Base-by-base conservation (phyloP, 1,140 invertebrate species). In the Prorops nasuta region DNA sequence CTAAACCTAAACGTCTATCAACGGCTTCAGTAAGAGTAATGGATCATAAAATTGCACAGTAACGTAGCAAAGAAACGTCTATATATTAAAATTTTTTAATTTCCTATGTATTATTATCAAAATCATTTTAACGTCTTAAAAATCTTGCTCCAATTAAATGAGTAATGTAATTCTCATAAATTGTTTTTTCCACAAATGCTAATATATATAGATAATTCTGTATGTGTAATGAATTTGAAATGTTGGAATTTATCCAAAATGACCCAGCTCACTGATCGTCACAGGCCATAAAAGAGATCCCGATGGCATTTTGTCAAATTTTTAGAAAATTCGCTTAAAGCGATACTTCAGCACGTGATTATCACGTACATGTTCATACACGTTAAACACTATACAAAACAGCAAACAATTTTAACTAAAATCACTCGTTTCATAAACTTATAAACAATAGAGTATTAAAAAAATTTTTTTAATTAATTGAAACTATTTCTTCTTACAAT, bases 291-390 rank as follows among this genome's bases (percentile, higher is more conserved):
- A 69, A 72, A 63, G 67, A 56, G 35, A 56, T 47, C 54, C 49
- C 32, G 52, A 61, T 72, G 71, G 72, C 75, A 74, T 41, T 12
- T 37, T 65, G 67, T 66, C 73, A 75, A 72, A 58, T 58, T 53
- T 46, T 40, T 42, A 50, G 51, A 49, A 24, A 34, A n/a, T 18
- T 39, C 32, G 17, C 37, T 49, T 45, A 47, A 57, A 53, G 51
- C 52, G 54, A 44, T 42, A 37, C 12, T 7, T n/a, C 20, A 3
- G 19, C 63, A 54, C 60, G 52, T 54, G 54, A 60, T 57, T 19
- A n/a, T 15, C 15, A 18, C 48, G 37, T 31, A 42, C 43, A 21
- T 44, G 14, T 35, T 35, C 34, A 28, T 28, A 28, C 24, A 28
- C 24, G n/a, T n/a, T n/a, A n/a, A n/a, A n/a, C n/a, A n/a, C n/a